Evolutionary conservation across 2,113 vertebrate species (phyloP).

Genomic region (Pitta sordida): DNA sequence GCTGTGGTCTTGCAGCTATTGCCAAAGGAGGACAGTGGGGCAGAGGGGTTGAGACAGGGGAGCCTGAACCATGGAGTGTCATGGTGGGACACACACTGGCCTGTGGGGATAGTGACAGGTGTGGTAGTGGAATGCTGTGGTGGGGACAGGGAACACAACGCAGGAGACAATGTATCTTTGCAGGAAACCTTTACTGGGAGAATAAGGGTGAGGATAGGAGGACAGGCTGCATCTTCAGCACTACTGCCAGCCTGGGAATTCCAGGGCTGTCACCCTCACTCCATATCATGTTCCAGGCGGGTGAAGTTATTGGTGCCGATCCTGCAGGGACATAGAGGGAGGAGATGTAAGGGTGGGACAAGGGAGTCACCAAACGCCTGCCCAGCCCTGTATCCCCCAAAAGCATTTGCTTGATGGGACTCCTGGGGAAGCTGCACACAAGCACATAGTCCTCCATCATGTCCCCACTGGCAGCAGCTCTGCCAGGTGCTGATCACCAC

Average conservation of each 20-base stretch:
- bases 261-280: neutral
- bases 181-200: neutral
- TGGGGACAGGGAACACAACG: neutral
- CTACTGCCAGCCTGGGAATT: neutral
- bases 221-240: neutral
- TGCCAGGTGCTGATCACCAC: neutral
- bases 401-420: neutral
- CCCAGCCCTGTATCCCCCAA: neutral
- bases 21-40: neutral
- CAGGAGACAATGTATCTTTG: neutral
- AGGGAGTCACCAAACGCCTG: fast-evolving
- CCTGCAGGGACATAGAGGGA: neutral
- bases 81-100: no score
- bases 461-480: neutral
- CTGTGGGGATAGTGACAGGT: neutral
- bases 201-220: neutral
- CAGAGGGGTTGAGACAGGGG: neutral
- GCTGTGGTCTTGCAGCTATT: neutral
- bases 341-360: neutral
- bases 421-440: neutral
- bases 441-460: neutral
- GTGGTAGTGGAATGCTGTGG: no score
- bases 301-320: fast-evolving
- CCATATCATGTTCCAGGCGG: fast-evolving
- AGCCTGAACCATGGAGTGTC: no score